Base-by-base conservation (phyloP, 2,888 invertebrate species). In the Agrochola lychnidis region DNA sequence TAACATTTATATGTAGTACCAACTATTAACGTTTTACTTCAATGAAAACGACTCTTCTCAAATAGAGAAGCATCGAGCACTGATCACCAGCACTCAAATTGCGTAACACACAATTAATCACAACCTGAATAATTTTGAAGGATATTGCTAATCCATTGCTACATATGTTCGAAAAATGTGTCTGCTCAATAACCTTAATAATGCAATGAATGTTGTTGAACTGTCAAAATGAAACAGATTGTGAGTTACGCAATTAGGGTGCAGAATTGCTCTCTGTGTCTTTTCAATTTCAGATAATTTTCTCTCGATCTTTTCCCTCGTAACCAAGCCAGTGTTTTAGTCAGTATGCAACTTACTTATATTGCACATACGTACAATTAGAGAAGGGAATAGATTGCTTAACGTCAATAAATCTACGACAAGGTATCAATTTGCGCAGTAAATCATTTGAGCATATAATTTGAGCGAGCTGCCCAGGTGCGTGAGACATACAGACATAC, bases 371-470 rank as follows among this genome's bases (percentile, higher is more conserved):
- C 40, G 40, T 22, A 22, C 53, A 64, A 75, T 79, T 70, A 75
- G 66, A 62, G 61, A 67, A 62, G 56, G 66, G 19, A 81, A 53
- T 10, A 25, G 36, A 70, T 80, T 76, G 68, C 61, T 51, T 10
- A 73, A 81, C 70, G 25, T 62, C 77, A 36, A 67, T 80, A 75
- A 80, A 75, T 80, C 62, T n/a, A 4, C 22, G 25, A 25, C 57
- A 25, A 67, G 22, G 51, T 72, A 83, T 62, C 78, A 82, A 82
- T 82, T 81, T 77, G 69, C 42, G 72, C 45, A 66, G 40, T 83
- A 70, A 62, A 72, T 72, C 78, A 72, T 56, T 51, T 56, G 59
- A 51, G 30, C 25, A 51, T 83, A 72, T 77, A 63, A 81, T 81
- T 71, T 63, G 45, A 53, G 62, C n/a, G 48, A 48, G 19, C 25